Percentiles rank a stretch among this genome's conserved stretches.
Evolutionary conservation across 1,140 invertebrate genomes (phyloP).

Genomic region (Drosophila aff.): DNA sequence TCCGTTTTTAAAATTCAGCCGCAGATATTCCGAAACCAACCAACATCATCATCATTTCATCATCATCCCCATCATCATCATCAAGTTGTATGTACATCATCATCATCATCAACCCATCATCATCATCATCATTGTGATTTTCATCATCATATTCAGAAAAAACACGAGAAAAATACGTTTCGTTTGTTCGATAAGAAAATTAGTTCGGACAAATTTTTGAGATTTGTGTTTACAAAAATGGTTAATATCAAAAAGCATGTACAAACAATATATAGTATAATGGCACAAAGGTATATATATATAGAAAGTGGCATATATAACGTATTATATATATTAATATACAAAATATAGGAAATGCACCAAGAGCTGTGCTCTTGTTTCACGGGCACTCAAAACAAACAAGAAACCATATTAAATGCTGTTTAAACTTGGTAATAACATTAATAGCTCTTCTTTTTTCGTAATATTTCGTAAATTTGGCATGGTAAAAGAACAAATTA

Average conservation of each 20-base stretch:
- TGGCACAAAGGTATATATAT: slow-evolving; percentile 54
- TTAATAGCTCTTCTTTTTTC: slow-evolving; percentile 7
- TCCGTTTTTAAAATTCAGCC: slow-evolving; percentile 32
- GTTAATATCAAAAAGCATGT: slow-evolving; percentile 77
- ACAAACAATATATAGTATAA: slow-evolving; percentile 72
- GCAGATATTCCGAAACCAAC: slow-evolving; percentile 59
- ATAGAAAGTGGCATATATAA: slow-evolving; percentile 49
- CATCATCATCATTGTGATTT: slow-evolving; percentile 83
- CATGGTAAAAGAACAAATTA: slow-evolving; percentile 61
- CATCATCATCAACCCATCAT: slow-evolving; percentile 76
- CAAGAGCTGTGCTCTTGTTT: slow-evolving; percentile 47
- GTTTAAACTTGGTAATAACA: neutral
- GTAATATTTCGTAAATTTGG: neutral
- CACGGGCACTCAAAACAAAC: slow-evolving; percentile 37
- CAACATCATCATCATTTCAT: slow-evolving; percentile 48
- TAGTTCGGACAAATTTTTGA: slow-evolving; percentile 85
- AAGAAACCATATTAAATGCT: slow-evolving; percentile 15
- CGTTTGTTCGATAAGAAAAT: slow-evolving; percentile 86
- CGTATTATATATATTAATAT: slow-evolving; percentile 46
- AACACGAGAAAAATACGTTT: slow-evolving; percentile 86
- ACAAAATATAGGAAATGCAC: slow-evolving; percentile 46
- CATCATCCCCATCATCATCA: slow-evolving; percentile 61
- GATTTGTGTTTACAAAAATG: slow-evolving; percentile 76
- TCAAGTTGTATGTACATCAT: slow-evolving; percentile 78
- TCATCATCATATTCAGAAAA: slow-evolving; percentile 85